Evolutionary conservation across 1,140 invertebrate species (phyloP).

Genomic region (Ctenoplectra terminalis): DNA sequence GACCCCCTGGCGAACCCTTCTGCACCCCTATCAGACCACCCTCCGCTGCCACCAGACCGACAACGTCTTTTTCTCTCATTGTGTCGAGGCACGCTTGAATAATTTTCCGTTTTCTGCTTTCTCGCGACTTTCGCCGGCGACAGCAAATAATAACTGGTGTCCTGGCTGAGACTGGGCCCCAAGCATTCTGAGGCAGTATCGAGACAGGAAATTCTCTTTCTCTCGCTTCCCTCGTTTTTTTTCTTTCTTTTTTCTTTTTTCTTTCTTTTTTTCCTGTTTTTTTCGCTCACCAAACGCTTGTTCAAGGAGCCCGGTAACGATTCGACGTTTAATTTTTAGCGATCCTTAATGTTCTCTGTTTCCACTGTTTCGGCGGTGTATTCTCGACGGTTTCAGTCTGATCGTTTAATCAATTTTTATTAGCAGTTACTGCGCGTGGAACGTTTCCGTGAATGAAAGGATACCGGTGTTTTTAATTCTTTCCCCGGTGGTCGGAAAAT

Average conservation of each 20-base stretch:
- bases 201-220: constrained; percentile 37
- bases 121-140: constrained; percentile 42
- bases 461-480: too few relatives aligned
- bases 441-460: not conserved
- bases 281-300: not conserved
- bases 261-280: too few relatives aligned
- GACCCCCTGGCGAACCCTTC: constrained; percentile 41
- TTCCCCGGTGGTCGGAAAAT: too few relatives aligned
- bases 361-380: too few relatives aligned
- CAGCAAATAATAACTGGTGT: constrained; percentile 51
- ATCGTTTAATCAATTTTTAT: not conserved
- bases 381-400: not conserved
- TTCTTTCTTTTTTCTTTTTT: too few relatives aligned
- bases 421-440: not conserved
- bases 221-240: not conserved
- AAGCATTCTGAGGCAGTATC: constrained; percentile 21
- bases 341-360: not conserved
- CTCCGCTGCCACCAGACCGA: not conserved
- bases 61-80: constrained; percentile 40
- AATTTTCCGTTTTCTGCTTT: constrained; percentile 55
- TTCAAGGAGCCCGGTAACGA: constrained; percentile 3
- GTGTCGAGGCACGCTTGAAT: constrained; percentile 43
- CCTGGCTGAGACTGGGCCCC: constrained; percentile 37
- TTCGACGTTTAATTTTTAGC: not conserved
- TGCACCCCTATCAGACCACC: constrained; percentile 1